Evolutionary conservation across 2,113 vertebrate species (phyloP).

Genomic region (Lampris incognitus): DNA sequence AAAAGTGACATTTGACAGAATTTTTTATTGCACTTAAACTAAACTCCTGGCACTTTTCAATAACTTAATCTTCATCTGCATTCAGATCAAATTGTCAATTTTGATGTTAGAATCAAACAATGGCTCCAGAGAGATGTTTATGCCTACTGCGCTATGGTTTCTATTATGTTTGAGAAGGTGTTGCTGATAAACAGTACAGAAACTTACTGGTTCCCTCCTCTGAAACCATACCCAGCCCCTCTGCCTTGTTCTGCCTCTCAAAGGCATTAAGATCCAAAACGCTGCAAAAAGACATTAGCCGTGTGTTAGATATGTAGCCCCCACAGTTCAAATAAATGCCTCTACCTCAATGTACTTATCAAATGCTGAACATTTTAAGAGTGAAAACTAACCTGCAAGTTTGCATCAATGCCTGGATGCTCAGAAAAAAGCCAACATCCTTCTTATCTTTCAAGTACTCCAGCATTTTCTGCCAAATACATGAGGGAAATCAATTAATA

Average conservation of each 20-base stretch:
- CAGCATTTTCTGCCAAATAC: slow-evolving; percentile 89
- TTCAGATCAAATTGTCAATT: not conserved
- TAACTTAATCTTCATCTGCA: not conserved
- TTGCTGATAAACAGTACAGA: slow-evolving; percentile 11
- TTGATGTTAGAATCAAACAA: too few species aligned
- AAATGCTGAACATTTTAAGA: not conserved
- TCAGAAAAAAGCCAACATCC: slow-evolving; percentile 95
- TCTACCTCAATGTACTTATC: not conserved
- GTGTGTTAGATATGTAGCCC: not conserved
- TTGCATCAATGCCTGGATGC: slow-evolving; percentile 92
- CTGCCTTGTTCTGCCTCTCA: slow-evolving; percentile 96
- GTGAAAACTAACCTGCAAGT: slow-evolving; percentile 87
- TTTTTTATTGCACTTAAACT: too few species aligned
- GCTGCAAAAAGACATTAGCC: slow-evolving; percentile 71
- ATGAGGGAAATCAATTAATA: not conserved
- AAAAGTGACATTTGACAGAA: too few species aligned
- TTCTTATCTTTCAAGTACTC: slow-evolving; percentile 96
- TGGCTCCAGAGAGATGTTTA: slow-evolving; percentile 1
- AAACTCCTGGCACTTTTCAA: not conserved
- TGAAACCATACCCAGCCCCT: slow-evolving; percentile 95
- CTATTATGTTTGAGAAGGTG: not conserved
- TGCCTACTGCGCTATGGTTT: not conserved
- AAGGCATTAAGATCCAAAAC: slow-evolving; percentile 96
- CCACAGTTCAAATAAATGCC: not conserved
- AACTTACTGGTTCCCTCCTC: slow-evolving; percentile 95